Evolutionary conservation across 2,113 vertebrate genomes (phyloP), one percentile per base, ranked within the genome.

Genomic region (Indicator indicator): DNA sequence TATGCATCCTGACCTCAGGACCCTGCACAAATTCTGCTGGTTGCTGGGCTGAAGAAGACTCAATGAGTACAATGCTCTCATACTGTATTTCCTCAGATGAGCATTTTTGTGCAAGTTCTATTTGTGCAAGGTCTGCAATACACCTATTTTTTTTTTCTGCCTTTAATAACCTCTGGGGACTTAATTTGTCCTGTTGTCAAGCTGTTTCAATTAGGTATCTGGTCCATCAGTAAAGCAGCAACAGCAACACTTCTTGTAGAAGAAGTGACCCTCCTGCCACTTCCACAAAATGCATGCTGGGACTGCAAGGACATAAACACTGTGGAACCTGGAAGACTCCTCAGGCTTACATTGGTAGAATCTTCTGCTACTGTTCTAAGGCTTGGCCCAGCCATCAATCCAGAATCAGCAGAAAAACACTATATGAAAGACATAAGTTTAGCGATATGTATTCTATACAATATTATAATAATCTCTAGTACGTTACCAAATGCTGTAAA

Each of bases 31-130:
- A 62, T 38, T 82, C 80, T 81, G 26, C 33, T 40, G 48, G 28
- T 36, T 36, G 30, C 13, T 15, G 7, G 38, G 42, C 23, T 62
- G 54, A 44, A n/a, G 17, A 33, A 58, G 27, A 20, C 19, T 36
- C n/a, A 46, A 14, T 1, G 2, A 69, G 18, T 20, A 55, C 0
- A 1, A 83, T 0, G 0, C 5, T 55, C 23, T 44, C 2, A 1
- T 26, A 56, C 23, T 8, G 12, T 19, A 54, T 15, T 30, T 68
- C 62, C 63, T 38, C 12, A 7, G 26, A 58, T 0, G 0, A 81
- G n/a, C 5, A 14, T 40, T 67, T 87, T 15, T 21, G 28, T 12
- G 12, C 8, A 38, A 15, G 13, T 54, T 76, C 63, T 24, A 12
- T 65, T 48, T 42, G 23, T 40, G 24, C n/a, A 56, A 67, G 33